Percentiles rank a stretch among this genome's conserved stretches.
Conservation (phyloP, 1,140 invertebrate species). For the Nixonia krombeini region DNA sequence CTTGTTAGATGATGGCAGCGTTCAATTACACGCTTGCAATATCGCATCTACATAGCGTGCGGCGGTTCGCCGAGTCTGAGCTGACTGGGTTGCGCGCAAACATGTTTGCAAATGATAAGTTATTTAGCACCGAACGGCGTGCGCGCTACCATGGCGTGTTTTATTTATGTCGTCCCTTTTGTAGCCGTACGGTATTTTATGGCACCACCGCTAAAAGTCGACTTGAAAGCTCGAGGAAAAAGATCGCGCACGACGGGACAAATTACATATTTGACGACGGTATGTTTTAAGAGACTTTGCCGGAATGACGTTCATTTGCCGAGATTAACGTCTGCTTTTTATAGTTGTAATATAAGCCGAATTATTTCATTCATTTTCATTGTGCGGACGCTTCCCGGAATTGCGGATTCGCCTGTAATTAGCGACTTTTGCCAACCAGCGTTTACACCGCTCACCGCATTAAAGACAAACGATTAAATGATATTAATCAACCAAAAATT, state of each 20-base stretch:
- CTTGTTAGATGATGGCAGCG: constrained; percentile 27
- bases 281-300: constrained; percentile 34
- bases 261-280: constrained; percentile 42
- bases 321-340: constrained; percentile 27
- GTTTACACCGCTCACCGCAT: no score
- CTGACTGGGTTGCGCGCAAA: constrained; percentile 10
- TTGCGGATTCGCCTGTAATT: no score
- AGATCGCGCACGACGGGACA: constrained; percentile 26
- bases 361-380: constrained; percentile 1
- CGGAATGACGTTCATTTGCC: constrained; percentile 28
- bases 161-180: constrained; percentile 37
- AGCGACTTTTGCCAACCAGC: no score
- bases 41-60: constrained; percentile 13
- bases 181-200: constrained; percentile 31
- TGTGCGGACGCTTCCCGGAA: no score
- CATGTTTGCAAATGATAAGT: constrained; percentile 32
- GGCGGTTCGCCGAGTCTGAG: constrained; percentile 17
- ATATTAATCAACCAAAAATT: no score
- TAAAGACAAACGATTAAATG: no score
- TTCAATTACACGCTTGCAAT: constrained; percentile 35
- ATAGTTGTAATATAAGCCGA: constrained; percentile 16
- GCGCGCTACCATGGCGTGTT: constrained; percentile 27
- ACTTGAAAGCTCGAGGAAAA: constrained; percentile 27
- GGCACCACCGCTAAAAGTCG: constrained; percentile 19
- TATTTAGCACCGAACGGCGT: constrained; percentile 30